These are phyloP conservation scores for Lophotis ruficrista DNA, from an alignment of 2,113 vertebrate genomes.

Conservation along the genomic window DNA sequence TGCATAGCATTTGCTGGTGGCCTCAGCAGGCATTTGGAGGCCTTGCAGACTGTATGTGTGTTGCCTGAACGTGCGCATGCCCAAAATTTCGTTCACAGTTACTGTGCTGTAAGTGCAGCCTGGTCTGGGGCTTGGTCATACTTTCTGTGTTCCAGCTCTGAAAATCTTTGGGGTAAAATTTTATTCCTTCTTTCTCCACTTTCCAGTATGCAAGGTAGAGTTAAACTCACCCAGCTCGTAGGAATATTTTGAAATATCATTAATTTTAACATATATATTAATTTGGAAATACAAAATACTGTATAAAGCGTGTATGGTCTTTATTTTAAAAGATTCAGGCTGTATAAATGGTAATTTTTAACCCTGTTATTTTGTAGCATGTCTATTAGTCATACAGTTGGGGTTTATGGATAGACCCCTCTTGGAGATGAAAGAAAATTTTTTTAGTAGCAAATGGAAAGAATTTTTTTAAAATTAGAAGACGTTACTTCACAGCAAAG, in stretches of 20 bases:
- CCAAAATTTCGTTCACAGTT: neutral
- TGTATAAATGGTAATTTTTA: neutral
- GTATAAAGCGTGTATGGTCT: neutral
- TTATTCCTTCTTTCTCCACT: neutral
- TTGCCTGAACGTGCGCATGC: neutral
- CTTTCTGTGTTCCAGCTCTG: neutral
- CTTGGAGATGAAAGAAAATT: neutral
- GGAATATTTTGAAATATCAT: neutral
- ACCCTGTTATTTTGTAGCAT: neutral
- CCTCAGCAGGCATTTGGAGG: neutral
- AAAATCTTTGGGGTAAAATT: neutral
- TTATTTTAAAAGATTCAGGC: neutral
- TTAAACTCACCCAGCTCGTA: neutral
- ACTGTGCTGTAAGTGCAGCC: neutral
- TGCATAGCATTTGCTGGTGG: neutral
- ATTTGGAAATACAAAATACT: neutral
- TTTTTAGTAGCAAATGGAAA: neutral
- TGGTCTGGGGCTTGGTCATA: rapidly evolving
- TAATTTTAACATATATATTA: neutral
- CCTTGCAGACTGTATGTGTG: neutral
- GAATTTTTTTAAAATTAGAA: neutral
- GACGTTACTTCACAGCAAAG: neutral
- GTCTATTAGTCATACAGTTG: neutral
- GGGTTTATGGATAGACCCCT: neutral
- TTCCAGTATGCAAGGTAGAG: neutral